Evolutionary conservation across 1,140 invertebrate genomes (phyloP), one percentile per base, ranked within the genome.

Genomic region (Diorhabda sublineata): DNA sequence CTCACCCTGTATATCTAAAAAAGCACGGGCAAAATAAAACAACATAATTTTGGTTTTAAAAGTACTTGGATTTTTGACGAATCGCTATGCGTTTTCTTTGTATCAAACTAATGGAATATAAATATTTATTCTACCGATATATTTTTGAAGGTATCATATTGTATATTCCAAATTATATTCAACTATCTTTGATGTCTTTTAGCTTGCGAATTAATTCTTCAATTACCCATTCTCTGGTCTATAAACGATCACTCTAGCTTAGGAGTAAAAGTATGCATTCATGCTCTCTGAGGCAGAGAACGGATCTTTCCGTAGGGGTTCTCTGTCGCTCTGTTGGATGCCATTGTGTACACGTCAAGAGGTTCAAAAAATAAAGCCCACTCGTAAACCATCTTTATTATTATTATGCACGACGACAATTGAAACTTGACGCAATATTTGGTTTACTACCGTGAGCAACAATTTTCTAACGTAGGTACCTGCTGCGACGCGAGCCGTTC

Each of bases 371-470:
- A 64, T 61, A 62, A 45, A 58, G 60, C 45, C 43, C 63, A 63
- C 47, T 67, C 72, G 69, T 69, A 69, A 73, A 73, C 67, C 61
- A 70, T 73, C 69, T 70, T 69, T 69, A 69, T 71, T 71, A 73
- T 67, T 66, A 69, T 64, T 69, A 66, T 66, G 42, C 65, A 61
- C 60, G 61, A 67, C 67, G 57, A 73, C 67, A 67, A 71, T 71
- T 73, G 67, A 73, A 69, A 70, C 58, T 73, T 73, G 66, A 70
- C 69, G 71, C 71, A 72, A 72, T 72, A 67, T 72, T 72, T 72
- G 71, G 26, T 72, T 69, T 72, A 72, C 59, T 69, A 67, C 64
- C 45, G 47, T 52, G 66, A 56, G 61, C 61, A 62, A 44, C 61
- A 52, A 52, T 52, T 52, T 52, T n/a, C 47, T 44, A 62, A 62